Base-by-base conservation (phyloP, 2,888 invertebrate species). In the Leucophora obtusa region DNA sequence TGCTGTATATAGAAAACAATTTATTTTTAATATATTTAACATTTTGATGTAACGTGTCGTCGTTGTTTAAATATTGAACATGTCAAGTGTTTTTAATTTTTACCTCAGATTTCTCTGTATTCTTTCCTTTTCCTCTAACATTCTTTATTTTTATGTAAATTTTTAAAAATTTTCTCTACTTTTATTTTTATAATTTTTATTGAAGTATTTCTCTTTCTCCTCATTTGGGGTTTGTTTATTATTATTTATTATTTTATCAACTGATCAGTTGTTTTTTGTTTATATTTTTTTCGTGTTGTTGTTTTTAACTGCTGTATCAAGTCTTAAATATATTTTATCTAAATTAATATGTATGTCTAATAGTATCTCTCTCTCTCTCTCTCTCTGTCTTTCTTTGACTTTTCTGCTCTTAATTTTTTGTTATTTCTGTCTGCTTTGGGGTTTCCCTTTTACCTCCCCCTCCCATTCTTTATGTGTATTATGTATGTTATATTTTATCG, bases 181-280 rank as follows among this genome's bases (percentile, higher is more conserved):
- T 47, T 51, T 56, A 10, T n/a, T n/a, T n/a, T n/a, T n/a, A n/a
- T n/a, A n/a, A n/a, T 59, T 21, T 43, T 38, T 59, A 17, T 71
- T 51, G 1, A 28, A 6, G 1, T 28, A 28, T 56, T 2, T 8
- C 9, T 28, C 0, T 51, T 33, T 15, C 18, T 65, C 33, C 51
- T 53, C 21, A 14, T 33, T 15, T 65, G 15, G 47, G 47, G 18
- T 73, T 70, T 66, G 43, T 59, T 74, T 74, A 47, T 66, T 75
- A 50, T 58, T 51, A 59, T 66, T 59, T 63, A 18, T 58, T 47
- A 7, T 47, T 68, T 63, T 65, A n/a, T 60, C 28, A 17, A 38
- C 28, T 60, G 81, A 81, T 77, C 81, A 81, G 81, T 81, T 81
- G 81, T 77, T 81, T 81, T 81, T 81, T 81, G 81, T 81, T 81